These are phyloP conservation scores for Mayetiola destructor DNA, from an alignment of 2,888 invertebrate species.

Conservation along the genomic window DNA sequence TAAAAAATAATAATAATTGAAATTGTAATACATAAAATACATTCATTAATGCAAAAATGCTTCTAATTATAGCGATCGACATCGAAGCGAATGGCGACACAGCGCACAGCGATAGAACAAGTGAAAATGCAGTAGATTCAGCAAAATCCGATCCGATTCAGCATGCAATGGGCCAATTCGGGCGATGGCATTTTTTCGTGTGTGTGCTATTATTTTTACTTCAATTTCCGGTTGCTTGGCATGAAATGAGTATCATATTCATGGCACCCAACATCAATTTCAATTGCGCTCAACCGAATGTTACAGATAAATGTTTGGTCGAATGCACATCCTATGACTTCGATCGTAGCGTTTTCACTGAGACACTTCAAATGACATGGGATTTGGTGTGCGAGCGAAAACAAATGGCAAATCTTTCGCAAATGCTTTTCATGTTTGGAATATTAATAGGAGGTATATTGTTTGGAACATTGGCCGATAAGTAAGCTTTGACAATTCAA, in stretches of 20 bases:
- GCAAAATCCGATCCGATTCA: conserved; percentile 45
- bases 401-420: conserved; percentile 57
- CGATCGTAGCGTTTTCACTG: conserved; percentile 49
- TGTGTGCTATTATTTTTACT: conserved; percentile 52
- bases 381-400: conserved; percentile 51
- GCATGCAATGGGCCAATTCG: conserved; percentile 53
- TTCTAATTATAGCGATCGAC: conserved; percentile 6
- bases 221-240: conserved; percentile 70
- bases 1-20: no score
- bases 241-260: conserved; percentile 60
- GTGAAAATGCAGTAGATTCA: neutral
- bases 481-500: conserved; percentile 36
- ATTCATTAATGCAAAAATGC: no score
- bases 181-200: conserved; percentile 60
- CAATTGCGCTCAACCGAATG: conserved; percentile 35
- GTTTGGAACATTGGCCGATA: conserved; percentile 63
- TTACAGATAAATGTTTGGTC: conserved; percentile 34
- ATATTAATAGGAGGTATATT: conserved; percentile 59
- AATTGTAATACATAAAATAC: no score
- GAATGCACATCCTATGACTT: conserved; percentile 45
- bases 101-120: neutral
- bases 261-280: conserved; percentile 52
- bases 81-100: neutral
- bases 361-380: conserved; percentile 64
- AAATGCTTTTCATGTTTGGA: conserved; percentile 64